phyloP scores from a whole-genome alignment of 2,888 invertebrate genomes.

The Hecatera dysodea region DNA sequence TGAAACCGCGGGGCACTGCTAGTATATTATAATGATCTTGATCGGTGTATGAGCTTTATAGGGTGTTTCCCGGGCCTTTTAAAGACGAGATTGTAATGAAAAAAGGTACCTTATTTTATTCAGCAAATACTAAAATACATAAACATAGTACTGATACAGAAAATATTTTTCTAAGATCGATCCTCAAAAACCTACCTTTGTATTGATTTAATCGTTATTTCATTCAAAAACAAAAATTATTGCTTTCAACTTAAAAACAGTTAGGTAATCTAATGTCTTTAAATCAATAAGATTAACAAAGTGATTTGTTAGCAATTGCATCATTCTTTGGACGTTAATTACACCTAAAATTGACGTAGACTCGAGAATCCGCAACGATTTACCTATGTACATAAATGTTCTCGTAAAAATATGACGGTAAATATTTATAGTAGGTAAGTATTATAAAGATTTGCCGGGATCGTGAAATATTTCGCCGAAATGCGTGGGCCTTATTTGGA shows the following conservation, averaged over 20 bases:
- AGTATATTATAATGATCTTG: background rate
- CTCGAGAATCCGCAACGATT: conserved; percentile 41
- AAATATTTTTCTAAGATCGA: too few relatives aligned
- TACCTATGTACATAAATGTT: conserved; percentile 24
- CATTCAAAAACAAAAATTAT: too few relatives aligned
- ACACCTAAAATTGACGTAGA: conserved; percentile 41
- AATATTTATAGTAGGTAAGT: conserved; percentile 12
- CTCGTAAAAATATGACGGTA: conserved; percentile 22
- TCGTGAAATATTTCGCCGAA: conserved; percentile 35
- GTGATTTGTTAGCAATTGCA: conserved; percentile 9
- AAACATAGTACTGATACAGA: too few relatives aligned
- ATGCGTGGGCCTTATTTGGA: too few relatives aligned
- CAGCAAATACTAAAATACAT: too few relatives aligned
- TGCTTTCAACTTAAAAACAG: background rate
- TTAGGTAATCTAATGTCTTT: background rate
- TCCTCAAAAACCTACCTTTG: too few relatives aligned
- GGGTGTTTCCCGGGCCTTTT: background rate
- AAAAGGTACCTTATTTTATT: too few relatives aligned
- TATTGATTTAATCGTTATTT: too few relatives aligned
- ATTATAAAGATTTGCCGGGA: conserved; percentile 39
- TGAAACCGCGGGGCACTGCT: too few relatives aligned
- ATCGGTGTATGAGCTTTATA: background rate
- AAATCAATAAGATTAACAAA: conserved; percentile 16
- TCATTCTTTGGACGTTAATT: conserved; percentile 12
- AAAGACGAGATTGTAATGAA: too few relatives aligned